Base-by-base conservation (phyloP, 1,140 invertebrate species). In the Oryzaephilus surinamensis region DNA sequence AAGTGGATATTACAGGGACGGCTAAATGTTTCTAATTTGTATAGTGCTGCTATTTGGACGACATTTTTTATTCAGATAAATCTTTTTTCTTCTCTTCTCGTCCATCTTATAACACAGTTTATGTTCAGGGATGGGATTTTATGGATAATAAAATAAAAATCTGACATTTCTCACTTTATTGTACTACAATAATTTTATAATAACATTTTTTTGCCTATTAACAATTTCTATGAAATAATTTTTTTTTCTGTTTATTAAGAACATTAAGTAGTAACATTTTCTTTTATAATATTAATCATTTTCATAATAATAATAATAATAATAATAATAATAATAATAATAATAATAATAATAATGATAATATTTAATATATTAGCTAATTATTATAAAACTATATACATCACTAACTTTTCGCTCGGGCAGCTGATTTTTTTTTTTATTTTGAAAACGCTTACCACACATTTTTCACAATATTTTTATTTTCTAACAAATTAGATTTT, bases 341-440 rank as follows among this genome's bases (percentile, higher is more conserved):
- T n/a, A n/a, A n/a, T n/a, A n/a, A n/a, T n/a, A n/a, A n/a, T 41
- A 38, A 38, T 45, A 31, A 50, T 50, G 41, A 43, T 45, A 50
- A 46, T 45, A 36, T 36, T 34, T 36, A 46, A 32, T 46, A 43
- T 32, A 32, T 36, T 41, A 31, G 36, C 35, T 47, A 52, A n/a
- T 38, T 45, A 46, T 51, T 52, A 55, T 55, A 55, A 55, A 55
- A 55, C 48, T 54, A 53, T 53, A 45, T 53, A 55, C 53, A 55
- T 53, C 45, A 49, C 53, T 55, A 55, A 49, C 45, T 24, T 30
- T n/a, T 42, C 40, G 42, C 36, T 34, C 39, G 38, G 40, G 26
- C 32, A 34, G 31, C 41, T 37, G 26, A 32, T 32, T 11, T 32
- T 4, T 11, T 6, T 16, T 27, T 38, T 32, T 34, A 41, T 31